Evolutionary conservation across 2,113 vertebrate genomes (phyloP), one percentile per base, ranked within the genome.

Genomic region (Merops nubicus): DNA sequence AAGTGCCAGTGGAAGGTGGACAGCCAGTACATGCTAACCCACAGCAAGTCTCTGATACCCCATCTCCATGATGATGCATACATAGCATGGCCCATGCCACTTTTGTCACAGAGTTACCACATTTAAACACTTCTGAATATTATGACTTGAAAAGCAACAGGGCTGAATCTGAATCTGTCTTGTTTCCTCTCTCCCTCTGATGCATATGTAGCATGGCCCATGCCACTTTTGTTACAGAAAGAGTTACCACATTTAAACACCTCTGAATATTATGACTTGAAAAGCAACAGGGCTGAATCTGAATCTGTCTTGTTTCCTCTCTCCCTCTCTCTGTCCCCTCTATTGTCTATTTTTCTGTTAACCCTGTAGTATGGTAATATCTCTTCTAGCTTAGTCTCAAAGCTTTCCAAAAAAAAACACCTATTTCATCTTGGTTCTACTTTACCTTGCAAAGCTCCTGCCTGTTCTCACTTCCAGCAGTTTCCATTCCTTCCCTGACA

Each of bases 161-260:
- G 29, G 38, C 8, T 67, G 19, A 80, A 86, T 18, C 16, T 28
- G 28, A 42, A 29, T 6, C 10, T 81, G 31, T 28, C 28, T 60
- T 11, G 17, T n/a, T 50, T 40, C 29, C n/a, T 16, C 7, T 51
- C 12, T 8, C 10, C 11, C 12, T 10, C 5, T 21, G n/a, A n/a
- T n/a, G n/a, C 20, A 34, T 0, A 0, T 5, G 36, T 20, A 73
- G 28, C 21, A 38, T 6, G 12, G 45, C 7, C 47, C 1, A 0
- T 28, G 25, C 23, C 28, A 12, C 74, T 36, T 56, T 0, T 15
- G 14, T 2, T 20, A 12, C 0, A 7, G 1, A 4, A 36, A 38
- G 31, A 25, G 7, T 31, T 53, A 12, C 2, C 18, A 11, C 19
- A 4, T 31, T 15, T 43, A 6, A 63, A 67, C 29, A 18, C 6